Evolutionary conservation across 2,797 vertebrate species (phyloP), one percentile per base, ranked within the genome.

Genomic region (Emydoidea blandingii): DNA sequence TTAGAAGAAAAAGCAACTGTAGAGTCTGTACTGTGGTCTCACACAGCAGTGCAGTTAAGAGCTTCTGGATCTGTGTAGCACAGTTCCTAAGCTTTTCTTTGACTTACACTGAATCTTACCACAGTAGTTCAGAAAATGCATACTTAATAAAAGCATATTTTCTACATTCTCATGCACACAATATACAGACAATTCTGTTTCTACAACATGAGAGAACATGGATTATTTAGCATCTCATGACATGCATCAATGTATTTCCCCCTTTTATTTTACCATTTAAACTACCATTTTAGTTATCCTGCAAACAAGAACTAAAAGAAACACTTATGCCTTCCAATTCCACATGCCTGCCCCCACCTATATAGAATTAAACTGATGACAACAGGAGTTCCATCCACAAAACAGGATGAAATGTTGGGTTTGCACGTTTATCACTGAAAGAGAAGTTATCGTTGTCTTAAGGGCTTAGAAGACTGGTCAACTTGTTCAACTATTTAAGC

Each of bases 271-370:
- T 41, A 72, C n/a, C 21, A 41, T 25, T 72, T 78, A 91, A 25
- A 62, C 15, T 52, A 16, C 27, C 18, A n/a, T 27, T 86, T 68
- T 49, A 65, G 59, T 5, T 34, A 44, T 68, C 2, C 0, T 53
- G 65, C 76, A 27, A 90, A 29, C 37, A 81, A 72, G n/a, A 72
- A 18, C 57, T 91, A 1, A 83, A 62, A 57, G 80, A 79, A 62
- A 27, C 31, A 12, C 0, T 0, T n/a, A 47, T 1, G 3, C 19
- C 14, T 18, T 81, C 84, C 47, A 4, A 12, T 74, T 31, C 65
- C n/a, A 53, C 5, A 49, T 72, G 85, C 25, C 62, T 81, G 29
- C 27, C n/a, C 81, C 53, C 0, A 0, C 14, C 56, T 12, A 31
- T 18, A 4, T 74, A 5, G 31, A 49, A 53, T n/a, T 37, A 90